Conservation (phyloP, 1,140 invertebrate species). For the Drosophila rhopaloa region DNA sequence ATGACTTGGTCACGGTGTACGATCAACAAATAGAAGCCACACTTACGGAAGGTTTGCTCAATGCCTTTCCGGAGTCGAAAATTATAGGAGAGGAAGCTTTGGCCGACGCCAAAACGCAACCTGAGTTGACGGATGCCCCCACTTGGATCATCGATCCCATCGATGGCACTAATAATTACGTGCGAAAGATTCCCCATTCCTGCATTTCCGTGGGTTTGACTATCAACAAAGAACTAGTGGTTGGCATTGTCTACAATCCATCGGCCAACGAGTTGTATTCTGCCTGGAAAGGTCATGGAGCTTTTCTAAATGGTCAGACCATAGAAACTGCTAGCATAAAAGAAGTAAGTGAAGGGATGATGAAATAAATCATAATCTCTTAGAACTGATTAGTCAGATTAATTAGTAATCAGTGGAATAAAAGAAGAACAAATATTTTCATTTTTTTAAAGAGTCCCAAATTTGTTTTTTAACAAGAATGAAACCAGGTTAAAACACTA, state of each 20-base stretch:
- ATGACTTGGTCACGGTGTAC: conserved; percentile 91
- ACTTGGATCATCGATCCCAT: conserved; percentile 96
- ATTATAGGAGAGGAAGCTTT: conserved; percentile 94
- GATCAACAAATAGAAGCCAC: conserved; percentile 89
- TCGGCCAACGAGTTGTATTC: conserved; percentile 90
- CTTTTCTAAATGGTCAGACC: conserved; percentile 89
- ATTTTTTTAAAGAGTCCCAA: too few species aligned
- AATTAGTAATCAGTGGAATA: too few species aligned
- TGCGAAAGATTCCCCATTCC: conserved; percentile 88
- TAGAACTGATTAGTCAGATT: not conserved
- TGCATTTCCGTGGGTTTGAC: conserved; percentile 88
- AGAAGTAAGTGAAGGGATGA: conserved; percentile 37
- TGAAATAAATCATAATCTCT: conserved; percentile 9
- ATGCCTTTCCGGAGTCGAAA: conserved; percentile 88
- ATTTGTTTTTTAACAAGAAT: too few species aligned
- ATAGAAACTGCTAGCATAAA: conserved; percentile 84
- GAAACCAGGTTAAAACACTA: too few species aligned
- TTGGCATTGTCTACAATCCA: conserved; percentile 92
- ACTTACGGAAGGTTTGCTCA: conserved; percentile 86
- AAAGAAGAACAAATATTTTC: too few species aligned
- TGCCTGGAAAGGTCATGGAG: conserved; percentile 89
- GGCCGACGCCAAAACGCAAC: conserved; percentile 85
- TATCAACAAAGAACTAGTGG: conserved; percentile 88
- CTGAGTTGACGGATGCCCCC: conserved; percentile 89
- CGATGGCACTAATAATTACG: conserved; percentile 91